These are phyloP conservation scores for Illadopsis cleaveri DNA, from an alignment of 2,113 vertebrate genomes.

Conservation along the genomic window DNA sequence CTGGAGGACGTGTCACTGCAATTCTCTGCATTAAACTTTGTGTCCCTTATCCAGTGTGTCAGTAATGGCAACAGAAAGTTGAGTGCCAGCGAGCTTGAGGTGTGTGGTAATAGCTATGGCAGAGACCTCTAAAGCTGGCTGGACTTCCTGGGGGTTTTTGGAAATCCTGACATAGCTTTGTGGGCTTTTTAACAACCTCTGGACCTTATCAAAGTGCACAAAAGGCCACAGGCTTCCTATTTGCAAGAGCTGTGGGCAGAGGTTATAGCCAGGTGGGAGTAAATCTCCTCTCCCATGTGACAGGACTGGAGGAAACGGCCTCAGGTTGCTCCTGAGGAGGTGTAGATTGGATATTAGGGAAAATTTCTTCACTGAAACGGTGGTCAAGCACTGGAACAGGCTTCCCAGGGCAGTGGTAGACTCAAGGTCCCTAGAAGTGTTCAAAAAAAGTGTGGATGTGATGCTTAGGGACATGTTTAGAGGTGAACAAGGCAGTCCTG, in stretches of 20 bases:
- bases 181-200: not conserved
- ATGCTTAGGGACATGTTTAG: not conserved
- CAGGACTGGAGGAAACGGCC: not conserved
- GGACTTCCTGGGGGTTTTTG: not conserved
- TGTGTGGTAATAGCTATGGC: not conserved
- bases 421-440: not conserved
- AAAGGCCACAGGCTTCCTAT: not conserved
- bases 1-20: accelerated
- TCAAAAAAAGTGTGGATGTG: not conserved
- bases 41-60: accelerated
- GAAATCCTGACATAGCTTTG: not conserved
- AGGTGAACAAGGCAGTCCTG: not conserved
- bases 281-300: not conserved
- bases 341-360: not conserved
- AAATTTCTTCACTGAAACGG: accelerated
- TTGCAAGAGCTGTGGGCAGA: not conserved
- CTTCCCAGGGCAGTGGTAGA: not conserved
- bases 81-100: accelerated
- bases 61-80: not conserved
- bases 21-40: not conserved
- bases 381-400: not conserved
- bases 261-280: not conserved
- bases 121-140: not conserved
- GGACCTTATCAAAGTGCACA: not conserved
- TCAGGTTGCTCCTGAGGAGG: not conserved